phyloP scores from a whole-genome alignment of 1,140 invertebrate genomes.

The Pachyrhynchus sulphureomaculatus region DNA sequence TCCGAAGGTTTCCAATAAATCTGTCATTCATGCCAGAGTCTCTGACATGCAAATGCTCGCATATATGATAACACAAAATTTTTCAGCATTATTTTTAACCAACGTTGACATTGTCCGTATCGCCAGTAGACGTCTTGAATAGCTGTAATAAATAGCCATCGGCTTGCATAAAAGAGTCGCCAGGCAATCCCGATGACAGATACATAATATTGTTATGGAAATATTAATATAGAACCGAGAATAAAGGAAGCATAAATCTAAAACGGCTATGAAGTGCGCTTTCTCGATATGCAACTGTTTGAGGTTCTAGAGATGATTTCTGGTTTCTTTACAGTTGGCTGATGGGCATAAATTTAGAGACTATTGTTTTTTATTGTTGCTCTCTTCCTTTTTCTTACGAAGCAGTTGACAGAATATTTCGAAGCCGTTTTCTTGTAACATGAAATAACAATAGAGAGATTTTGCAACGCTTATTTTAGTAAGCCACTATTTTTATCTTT shows the following conservation, averaged over 20 bases:
- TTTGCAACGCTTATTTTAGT: too few species aligned
- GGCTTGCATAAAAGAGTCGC: slow-evolving; percentile 38
- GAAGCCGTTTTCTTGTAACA: too few species aligned
- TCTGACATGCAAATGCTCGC: slow-evolving; percentile 40
- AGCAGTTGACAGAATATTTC: background rate
- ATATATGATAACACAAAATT: slow-evolving; percentile 27
- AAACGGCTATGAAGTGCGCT: slow-evolving; percentile 8
- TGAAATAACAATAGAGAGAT: too few species aligned
- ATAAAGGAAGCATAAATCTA: slow-evolving; percentile 44
- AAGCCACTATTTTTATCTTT: too few species aligned
- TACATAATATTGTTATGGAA: slow-evolving; percentile 49
- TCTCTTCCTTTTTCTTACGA: slow-evolving; percentile 14
- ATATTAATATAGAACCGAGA: slow-evolving; percentile 46
- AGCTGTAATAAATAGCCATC: slow-evolving; percentile 40
- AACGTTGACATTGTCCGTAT: slow-evolving; percentile 32
- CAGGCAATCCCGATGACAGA: slow-evolving; percentile 41
- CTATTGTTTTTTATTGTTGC: slow-evolving; percentile 22
- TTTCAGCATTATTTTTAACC: slow-evolving; percentile 26
- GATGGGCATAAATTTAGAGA: slow-evolving; percentile 30
- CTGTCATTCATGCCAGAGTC: slow-evolving; percentile 37
- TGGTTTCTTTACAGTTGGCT: slow-evolving; percentile 26
- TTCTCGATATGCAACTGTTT: slow-evolving; percentile 9
- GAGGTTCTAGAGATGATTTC: slow-evolving; percentile 22
- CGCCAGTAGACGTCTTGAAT: slow-evolving; percentile 38
- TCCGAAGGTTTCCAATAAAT: slow-evolving; percentile 46